phyloP scores from a whole-genome alignment of 1,140 invertebrate genomes.

The Drosophila prosaltans region DNA sequence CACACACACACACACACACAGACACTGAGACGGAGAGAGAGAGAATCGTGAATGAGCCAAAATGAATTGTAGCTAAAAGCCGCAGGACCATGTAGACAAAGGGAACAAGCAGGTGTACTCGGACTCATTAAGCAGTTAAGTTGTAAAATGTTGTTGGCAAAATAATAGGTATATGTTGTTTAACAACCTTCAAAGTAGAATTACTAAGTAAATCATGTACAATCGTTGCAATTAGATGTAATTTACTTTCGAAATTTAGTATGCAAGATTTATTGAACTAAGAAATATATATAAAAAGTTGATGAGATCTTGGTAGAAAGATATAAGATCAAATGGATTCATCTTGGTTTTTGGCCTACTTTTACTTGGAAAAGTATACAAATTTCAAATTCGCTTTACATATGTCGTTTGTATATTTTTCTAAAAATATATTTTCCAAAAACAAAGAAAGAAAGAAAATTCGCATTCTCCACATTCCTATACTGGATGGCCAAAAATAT shows the following conservation, averaged over 20 bases:
- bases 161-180: background rate
- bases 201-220: slow-evolving; percentile 3
- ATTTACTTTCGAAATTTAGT: background rate
- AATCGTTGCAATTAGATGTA: background rate
- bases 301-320: too few species aligned
- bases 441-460: background rate
- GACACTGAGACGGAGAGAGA: too few species aligned
- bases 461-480: slow-evolving; percentile 22
- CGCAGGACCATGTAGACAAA: slow-evolving; percentile 21
- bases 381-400: background rate
- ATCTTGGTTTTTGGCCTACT: too few species aligned
- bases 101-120: slow-evolving; percentile 14
- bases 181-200: slow-evolving; percentile 1
- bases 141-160: slow-evolving; percentile 9
- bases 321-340: too few species aligned
- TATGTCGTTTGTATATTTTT: background rate
- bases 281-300: background rate
- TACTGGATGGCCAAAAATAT: background rate
- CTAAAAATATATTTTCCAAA: too few species aligned
- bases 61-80: slow-evolving; percentile 8
- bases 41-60: background rate
- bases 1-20: too few species aligned
- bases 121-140: slow-evolving; percentile 17
- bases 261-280: background rate
- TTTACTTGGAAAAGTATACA: too few species aligned